A percentile compares a stretch with the other conserved stretches of the same genome.
These are phyloP conservation scores for Nyctibius bracteatus DNA, from an alignment of 2,113 vertebrate species.

Conservation along the genomic window DNA sequence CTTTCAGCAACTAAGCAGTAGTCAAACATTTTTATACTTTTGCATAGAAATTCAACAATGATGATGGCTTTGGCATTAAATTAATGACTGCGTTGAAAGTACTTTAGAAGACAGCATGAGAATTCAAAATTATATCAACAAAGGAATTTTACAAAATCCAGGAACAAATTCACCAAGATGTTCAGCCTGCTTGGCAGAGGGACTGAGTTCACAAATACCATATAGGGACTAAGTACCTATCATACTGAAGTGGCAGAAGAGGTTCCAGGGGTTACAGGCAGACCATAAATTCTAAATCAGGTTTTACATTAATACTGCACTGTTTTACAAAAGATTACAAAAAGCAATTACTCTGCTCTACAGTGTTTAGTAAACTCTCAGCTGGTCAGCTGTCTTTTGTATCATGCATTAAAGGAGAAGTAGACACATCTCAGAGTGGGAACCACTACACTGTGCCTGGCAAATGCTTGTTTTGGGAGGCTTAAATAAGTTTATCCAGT, in stretches of 20 bases:
- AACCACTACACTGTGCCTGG: not conserved
- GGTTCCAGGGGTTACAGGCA: not conserved
- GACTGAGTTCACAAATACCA: not conserved
- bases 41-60: not conserved
- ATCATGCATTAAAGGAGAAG: not conserved
- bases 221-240: not conserved
- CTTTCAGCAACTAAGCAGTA: not conserved
- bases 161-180: not conserved
- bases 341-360: not conserved
- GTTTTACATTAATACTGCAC: not conserved
- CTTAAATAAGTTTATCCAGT: not conserved
- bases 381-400: not conserved
- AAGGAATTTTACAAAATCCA: not conserved
- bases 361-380: not conserved
- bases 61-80: not conserved
- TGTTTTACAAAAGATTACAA: not conserved
- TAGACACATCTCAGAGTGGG: not conserved
- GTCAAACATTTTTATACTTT: not conserved
- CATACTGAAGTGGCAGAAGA: not conserved
- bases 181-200: not conserved
- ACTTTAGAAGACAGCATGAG: not conserved
- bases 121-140: not conserved
- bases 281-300: not conserved
- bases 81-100: not conserved
- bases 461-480: not conserved